A percentile compares a stretch with the other conserved stretches of the same genome.
phyloP scores from a whole-genome alignment of 2,797 vertebrate genomes.

The Cyclopterus lumpus region DNA sequence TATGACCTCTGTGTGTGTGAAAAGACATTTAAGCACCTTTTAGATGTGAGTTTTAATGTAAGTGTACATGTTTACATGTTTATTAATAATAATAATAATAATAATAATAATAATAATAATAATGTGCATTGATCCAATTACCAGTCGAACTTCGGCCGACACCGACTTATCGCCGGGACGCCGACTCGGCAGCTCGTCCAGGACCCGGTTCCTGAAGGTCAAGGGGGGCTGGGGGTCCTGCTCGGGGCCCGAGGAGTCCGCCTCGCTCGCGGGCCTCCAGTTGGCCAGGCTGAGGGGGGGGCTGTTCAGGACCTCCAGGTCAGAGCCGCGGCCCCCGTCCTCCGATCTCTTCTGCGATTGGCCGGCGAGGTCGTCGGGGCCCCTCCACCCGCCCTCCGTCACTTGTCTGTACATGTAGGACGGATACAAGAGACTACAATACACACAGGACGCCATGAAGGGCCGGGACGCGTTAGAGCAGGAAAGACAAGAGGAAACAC shows the following conservation, averaged over 20 bases:
- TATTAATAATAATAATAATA: no score
- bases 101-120: no score
- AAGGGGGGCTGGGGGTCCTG: conserved; percentile 77
- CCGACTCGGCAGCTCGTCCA: conserved; percentile 86
- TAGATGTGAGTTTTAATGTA: conserved; percentile 16
- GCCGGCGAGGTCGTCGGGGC: conserved; percentile 83
- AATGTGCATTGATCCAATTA: conserved; percentile 53
- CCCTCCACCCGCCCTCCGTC: conserved; percentile 89
- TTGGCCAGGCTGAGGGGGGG: conserved; percentile 87
- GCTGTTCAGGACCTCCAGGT: conserved; percentile 90
- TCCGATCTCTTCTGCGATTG: conserved; percentile 87
- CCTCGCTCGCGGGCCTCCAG: conserved; percentile 75
- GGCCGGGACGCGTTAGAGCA: conserved; percentile 13
- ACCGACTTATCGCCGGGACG: conserved; percentile 90
- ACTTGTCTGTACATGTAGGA: conserved; percentile 86
- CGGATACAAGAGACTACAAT: conserved; percentile 66
- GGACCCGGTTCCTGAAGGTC: conserved; percentile 81
- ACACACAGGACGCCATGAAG: conserved; percentile 53
- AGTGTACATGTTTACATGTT: no score
- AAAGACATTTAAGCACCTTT: conserved; percentile 20
- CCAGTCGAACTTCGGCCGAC: conserved; percentile 92
- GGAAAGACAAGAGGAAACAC: background rate
- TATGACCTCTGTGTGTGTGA: no score
- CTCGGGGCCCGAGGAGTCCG: conserved; percentile 77
- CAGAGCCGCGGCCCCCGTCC: no score